Conservation (phyloP, 2,797 vertebrate genomes). For the Calcarius lapponicus region DNA sequence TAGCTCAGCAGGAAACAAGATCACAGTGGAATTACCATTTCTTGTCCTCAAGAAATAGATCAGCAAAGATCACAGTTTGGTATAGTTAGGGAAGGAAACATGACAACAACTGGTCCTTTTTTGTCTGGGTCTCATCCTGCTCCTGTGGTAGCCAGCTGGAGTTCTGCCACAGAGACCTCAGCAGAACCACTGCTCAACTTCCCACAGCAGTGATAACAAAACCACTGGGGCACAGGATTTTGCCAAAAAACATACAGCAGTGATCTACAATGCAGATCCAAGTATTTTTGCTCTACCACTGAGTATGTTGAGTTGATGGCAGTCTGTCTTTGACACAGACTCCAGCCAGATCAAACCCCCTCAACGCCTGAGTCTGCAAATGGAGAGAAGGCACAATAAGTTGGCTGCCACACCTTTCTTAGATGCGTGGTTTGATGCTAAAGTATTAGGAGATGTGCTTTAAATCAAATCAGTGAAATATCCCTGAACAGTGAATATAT, state of each 20-base stretch:
- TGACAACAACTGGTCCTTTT: background rate
- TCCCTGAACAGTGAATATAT: background rate
- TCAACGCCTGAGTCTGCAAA: background rate
- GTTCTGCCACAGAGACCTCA: background rate
- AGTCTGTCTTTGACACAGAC: background rate
- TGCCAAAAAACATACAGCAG: background rate
- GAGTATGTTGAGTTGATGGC: background rate
- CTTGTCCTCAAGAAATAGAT: background rate
- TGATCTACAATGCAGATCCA: background rate
- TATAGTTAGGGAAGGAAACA: background rate
- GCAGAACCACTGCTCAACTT: background rate
- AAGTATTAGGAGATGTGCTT: background rate
- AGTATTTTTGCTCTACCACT: background rate
- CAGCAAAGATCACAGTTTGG: background rate
- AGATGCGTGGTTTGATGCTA: background rate
- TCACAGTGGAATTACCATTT: background rate
- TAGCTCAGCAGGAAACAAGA: slow-evolving; percentile 7
- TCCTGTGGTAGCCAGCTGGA: background rate
- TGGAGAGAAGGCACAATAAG: background rate
- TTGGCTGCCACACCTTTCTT: background rate
- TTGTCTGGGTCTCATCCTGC: background rate
- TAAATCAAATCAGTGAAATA: background rate
- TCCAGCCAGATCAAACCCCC: background rate
- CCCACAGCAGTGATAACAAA: background rate
- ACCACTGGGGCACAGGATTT: background rate